Evolutionary conservation across 2,113 vertebrate genomes (phyloP), one percentile per base, ranked within the genome.

Genomic region (Catharus bicknelli): DNA sequence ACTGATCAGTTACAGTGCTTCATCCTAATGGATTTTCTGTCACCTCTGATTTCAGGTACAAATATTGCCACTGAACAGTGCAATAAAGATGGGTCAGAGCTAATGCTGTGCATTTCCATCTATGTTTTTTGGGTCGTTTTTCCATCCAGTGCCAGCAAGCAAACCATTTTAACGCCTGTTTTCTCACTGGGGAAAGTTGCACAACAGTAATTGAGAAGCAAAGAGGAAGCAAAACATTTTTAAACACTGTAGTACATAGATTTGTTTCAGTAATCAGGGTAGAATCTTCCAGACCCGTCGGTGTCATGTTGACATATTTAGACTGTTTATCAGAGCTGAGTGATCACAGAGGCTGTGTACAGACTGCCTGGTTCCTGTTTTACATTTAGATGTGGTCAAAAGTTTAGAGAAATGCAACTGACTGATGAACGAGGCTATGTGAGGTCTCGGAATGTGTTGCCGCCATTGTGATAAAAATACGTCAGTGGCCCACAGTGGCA

Each of bases 311-410:
- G 91, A 87, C 94, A 95, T 70, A 90, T 94, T 96, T 89, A 95
- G 94, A 75, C 84, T 96, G 81, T 96, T 96, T 95, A 95, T 86
- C 86, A 97, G 92, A 96, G 92, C 86, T 67, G 82, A 95, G 78
- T 1, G 43, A 95, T 96, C 13, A 14, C 88, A 97, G 91, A 95
- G 76, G 5, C 83, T 91, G 81, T 25, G 16, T 76, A 73, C 96
- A 90, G 95, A 91, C 91, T 67, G 82, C 73, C 55, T 86, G 92
- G 68, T 96, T 98, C 97, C 97, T 96, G 95, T 96, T 96, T 94
- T 94, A 73, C 80, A 90, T 88, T 87, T 57, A 88, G 69, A 91
- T 95, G 96, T 88, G 95, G 95, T 83, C 91, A 86, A 86, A 93
- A 93, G 83, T 92, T 95, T 96, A 87, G 86, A 94, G 96, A 93